Percentiles rank a stretch among this genome's conserved stretches.
phyloP scores from a whole-genome alignment of 2,888 invertebrate genomes.

The Hydropsyche betteni region DNA sequence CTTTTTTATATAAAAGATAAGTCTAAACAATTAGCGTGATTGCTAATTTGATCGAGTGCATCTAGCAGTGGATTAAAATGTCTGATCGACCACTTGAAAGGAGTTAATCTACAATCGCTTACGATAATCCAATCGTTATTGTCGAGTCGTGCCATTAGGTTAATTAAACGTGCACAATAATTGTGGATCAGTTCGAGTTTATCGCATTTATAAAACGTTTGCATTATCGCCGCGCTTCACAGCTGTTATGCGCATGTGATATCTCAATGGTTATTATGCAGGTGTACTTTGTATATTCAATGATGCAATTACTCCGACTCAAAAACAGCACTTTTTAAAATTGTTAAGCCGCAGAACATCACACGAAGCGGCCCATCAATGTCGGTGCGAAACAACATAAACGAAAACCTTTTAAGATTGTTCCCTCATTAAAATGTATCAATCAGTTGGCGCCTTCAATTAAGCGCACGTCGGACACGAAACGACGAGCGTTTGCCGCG shows the following conservation, averaged over 20 bases:
- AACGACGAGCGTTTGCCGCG: background rate
- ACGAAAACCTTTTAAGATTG: background rate
- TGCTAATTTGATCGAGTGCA: constrained; percentile 27
- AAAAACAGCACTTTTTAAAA: too few relatives aligned
- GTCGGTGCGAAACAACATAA: too few relatives aligned
- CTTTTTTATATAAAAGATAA: background rate
- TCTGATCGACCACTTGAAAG: constrained; percentile 1
- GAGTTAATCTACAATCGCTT: constrained; percentile 27
- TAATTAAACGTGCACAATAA: constrained; percentile 22
- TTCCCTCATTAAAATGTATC: constrained; percentile 43
- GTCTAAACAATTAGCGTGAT: background rate
- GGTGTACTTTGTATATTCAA: background rate
- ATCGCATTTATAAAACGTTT: constrained; percentile 17
- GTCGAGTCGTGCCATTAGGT: constrained; percentile 23
- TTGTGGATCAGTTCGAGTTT: too few relatives aligned
- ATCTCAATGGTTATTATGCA: background rate
- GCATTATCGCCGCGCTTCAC: background rate
- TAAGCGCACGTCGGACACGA: constrained; percentile 43
- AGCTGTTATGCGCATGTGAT: background rate
- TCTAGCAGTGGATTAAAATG: constrained; percentile 32
- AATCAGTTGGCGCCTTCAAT: constrained; percentile 48
- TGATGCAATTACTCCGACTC: too few relatives aligned
- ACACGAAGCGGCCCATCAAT: too few relatives aligned
- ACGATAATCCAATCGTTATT: constrained; percentile 30
- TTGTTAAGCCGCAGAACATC: too few relatives aligned